phyloP scores from a whole-genome alignment of 1,140 invertebrate species.

The Bombus ignitus region DNA sequence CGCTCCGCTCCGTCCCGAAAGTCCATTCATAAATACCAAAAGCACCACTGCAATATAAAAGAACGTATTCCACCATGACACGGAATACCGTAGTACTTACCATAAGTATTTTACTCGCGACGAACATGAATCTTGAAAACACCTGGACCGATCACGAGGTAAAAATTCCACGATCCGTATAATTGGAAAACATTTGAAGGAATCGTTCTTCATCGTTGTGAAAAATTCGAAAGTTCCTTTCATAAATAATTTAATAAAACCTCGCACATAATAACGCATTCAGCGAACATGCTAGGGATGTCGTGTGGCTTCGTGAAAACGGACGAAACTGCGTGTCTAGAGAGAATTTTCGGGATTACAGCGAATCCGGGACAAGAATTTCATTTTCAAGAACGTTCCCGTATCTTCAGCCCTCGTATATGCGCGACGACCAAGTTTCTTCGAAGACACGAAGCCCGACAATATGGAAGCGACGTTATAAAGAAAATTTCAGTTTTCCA shows the following conservation, averaged over 20 bases:
- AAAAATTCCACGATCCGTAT: neutral
- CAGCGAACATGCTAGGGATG: rapidly evolving
- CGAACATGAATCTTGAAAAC: neutral
- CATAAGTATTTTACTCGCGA: neutral
- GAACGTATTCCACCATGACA: no score
- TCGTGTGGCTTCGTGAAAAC: no score
- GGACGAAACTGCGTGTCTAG: neutral
- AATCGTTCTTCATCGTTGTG: neutral
- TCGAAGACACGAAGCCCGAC: neutral
- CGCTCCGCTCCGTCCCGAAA: neutral
- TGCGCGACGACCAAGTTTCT: neutral
- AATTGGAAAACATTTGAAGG: no score
- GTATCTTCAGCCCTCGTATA: neutral
- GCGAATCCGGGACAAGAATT: constrained; percentile 14
- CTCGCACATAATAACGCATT: neutral
- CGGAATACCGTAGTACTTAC: neutral
- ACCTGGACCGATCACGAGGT: no score
- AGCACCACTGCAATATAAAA: neutral
- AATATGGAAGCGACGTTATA: neutral
- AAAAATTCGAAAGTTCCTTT: neutral
- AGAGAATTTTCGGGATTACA: neutral
- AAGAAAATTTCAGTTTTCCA: neutral
- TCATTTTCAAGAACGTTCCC: no score
- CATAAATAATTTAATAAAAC: neutral
- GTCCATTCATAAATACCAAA: constrained; percentile 19